Evolutionary conservation across 1,140 invertebrate genomes (phyloP).

Genomic region (Apis florea): DNA sequence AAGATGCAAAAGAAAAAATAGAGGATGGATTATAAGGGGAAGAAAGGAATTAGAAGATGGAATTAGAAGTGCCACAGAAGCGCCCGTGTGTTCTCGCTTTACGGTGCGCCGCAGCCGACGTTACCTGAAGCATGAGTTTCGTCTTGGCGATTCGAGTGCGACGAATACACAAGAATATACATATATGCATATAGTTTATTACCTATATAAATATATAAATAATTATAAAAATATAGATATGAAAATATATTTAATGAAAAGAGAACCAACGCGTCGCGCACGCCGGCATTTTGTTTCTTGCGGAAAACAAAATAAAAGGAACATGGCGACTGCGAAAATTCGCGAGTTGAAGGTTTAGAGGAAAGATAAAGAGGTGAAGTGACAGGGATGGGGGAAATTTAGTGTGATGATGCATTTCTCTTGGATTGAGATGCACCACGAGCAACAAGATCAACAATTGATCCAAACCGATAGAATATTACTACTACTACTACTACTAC

Average conservation of each 20-base stretch:
- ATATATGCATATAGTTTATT: constrained; percentile 73
- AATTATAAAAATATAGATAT: constrained; percentile 60
- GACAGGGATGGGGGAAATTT: constrained; percentile 10
- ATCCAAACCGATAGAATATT: constrained; percentile 41
- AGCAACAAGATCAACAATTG: constrained; percentile 58
- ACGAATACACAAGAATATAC: constrained; percentile 69
- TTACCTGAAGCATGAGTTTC: constrained; percentile 75
- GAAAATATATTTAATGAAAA: constrained; percentile 64
- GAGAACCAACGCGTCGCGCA: constrained; percentile 39
- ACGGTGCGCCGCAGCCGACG: constrained; percentile 70
- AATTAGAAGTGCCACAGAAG: constrained; percentile 69
- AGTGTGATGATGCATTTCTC: constrained; percentile 42
- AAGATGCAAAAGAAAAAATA: not conserved
- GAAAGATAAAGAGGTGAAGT: not conserved
- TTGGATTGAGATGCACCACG: constrained; percentile 35
- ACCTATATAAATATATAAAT: constrained; percentile 69
- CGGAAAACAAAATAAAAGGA: constrained; percentile 44
- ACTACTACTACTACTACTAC: not conserved
- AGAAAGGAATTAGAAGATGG: constrained; percentile 11
- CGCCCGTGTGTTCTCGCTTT: constrained; percentile 68
- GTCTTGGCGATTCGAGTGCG: constrained; percentile 72
- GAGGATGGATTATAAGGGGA: not conserved
- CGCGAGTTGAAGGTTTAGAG: constrained; percentile 38
- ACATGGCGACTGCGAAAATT: constrained; percentile 20
- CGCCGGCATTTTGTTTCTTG: constrained; percentile 43